phyloP scores from a whole-genome alignment of 2,797 vertebrate species.

The Centroberyx gerrardi region DNA sequence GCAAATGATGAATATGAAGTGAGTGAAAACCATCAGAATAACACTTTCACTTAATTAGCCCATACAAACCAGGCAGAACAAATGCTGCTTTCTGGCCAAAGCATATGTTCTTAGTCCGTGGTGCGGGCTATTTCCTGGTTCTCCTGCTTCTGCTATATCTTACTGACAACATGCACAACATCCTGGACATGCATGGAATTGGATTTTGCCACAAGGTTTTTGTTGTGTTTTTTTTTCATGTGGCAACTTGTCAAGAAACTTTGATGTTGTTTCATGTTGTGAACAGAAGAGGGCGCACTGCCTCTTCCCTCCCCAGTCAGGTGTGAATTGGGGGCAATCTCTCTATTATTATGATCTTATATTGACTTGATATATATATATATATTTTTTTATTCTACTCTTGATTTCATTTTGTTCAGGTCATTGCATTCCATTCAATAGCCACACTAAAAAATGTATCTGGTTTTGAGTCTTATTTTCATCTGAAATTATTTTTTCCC shows the following conservation, averaged over 20 bases:
- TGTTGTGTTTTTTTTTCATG: constrained; percentile 1
- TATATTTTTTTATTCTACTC: neutral
- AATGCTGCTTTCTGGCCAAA: constrained; percentile 77
- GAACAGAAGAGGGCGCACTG: constrained; percentile 78
- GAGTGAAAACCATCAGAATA: constrained; percentile 85
- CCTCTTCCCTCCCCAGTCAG: constrained; percentile 31
- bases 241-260: constrained; percentile 44
- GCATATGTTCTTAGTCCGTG: constrained; percentile 70
- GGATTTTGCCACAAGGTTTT: constrained; percentile 11
- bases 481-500: neutral
- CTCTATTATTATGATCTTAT: neutral
- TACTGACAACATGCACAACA: neutral
- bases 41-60: constrained; percentile 86
- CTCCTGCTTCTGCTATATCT: constrained; percentile 11
- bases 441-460: neutral
- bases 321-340: too few relatives aligned
- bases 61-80: constrained; percentile 81
- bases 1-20: constrained; percentile 86
- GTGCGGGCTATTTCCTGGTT: constrained; percentile 37
- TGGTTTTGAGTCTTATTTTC: too few relatives aligned
- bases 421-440: neutral
- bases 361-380: neutral
- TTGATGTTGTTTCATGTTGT: constrained; percentile 31
- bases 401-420: neutral
- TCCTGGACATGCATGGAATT: constrained; percentile 4